Evolutionary conservation across 2,113 vertebrate species (phyloP).

Genomic region (Zosterops lateralis): DNA sequence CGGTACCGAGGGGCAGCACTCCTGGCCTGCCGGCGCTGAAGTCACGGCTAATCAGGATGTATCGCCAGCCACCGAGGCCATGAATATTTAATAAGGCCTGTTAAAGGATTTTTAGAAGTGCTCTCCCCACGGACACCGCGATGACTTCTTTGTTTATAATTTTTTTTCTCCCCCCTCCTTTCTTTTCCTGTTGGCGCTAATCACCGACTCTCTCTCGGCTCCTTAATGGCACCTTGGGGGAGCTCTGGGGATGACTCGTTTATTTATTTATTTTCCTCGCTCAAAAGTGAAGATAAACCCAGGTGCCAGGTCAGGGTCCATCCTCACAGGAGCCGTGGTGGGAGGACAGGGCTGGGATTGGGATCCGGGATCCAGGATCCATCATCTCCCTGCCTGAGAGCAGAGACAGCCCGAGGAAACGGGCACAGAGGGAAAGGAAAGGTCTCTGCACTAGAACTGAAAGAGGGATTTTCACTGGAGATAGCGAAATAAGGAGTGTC

Average conservation of each 20-base stretch:
- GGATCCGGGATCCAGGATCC: neutral
- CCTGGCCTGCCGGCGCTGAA: conserved; percentile 10
- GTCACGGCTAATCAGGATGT: conserved; percentile 62
- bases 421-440: neutral
- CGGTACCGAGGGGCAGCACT: neutral
- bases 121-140: conserved; percentile 20
- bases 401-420: rapidly evolving
- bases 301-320: rapidly evolving
- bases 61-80: conserved; percentile 57
- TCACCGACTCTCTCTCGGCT: conserved; percentile 45
- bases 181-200: conserved; percentile 62
- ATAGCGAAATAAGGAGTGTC: neutral
- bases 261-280: conserved; percentile 39
- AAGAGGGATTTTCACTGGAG: neutral
- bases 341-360: no score
- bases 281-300: neutral
- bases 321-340: neutral
- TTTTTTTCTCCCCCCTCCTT: neutral
- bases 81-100: conserved; percentile 64
- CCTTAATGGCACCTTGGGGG: conserved; percentile 62
- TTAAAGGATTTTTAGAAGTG: conserved; percentile 68
- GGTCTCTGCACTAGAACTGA: neutral
- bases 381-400: neutral
- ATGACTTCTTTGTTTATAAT: conserved; percentile 64
- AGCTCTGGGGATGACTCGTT: conserved; percentile 1